Evolutionary conservation across 1,140 invertebrate species (phyloP), one percentile per base, ranked within the genome.

Genomic region (Procambarus clarkii): DNA sequence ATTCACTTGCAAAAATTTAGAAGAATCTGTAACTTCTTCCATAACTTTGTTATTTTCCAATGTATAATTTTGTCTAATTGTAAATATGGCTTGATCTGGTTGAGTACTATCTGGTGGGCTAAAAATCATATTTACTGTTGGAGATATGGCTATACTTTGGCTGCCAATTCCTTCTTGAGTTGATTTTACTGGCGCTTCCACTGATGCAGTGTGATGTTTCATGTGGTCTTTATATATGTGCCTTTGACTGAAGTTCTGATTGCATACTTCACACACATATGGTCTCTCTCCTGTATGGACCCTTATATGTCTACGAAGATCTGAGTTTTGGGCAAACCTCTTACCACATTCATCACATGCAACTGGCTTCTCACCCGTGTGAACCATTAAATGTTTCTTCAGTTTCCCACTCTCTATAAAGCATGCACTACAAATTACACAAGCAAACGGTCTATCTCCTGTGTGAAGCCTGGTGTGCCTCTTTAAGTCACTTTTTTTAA

Each of bases 401-500:
- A 88, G 64, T 45, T 88, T 88, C 21, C 79, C 87, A 74, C 87
- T 88, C 44, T 88, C 87, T 24, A 78, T 81, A 45, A 88, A 88
- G 24, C 78, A 50, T 11, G 79, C 78, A 50, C 64, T 81, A 71
- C 87, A 88, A 3, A 88, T n/a, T 81, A 82, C 50, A 71, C 87
- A 88, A 34, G 60, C 87, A 44, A 81, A 88, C 9, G 87, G 87
- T 21, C 64, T 60, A 34, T 88, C 78, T 2, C 87, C 87, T 44
- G 87, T 88, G 48, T 88, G 87, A 7, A 88, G 79, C 50, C 87
- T 58, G 2, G 79, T 88, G 24, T 88, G 87, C 15, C 87, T 80
- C 48, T 80, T 88, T 45, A 88, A 78, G 58, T 88, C 87, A 74
- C 87, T 88, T 21, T 88, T 88, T 64, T 88, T 88, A 24, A 88